These are phyloP conservation scores for Dolichotis patagonum DNA, from an alignment of 2,113 vertebrate species.

Conservation along the genomic window DNA sequence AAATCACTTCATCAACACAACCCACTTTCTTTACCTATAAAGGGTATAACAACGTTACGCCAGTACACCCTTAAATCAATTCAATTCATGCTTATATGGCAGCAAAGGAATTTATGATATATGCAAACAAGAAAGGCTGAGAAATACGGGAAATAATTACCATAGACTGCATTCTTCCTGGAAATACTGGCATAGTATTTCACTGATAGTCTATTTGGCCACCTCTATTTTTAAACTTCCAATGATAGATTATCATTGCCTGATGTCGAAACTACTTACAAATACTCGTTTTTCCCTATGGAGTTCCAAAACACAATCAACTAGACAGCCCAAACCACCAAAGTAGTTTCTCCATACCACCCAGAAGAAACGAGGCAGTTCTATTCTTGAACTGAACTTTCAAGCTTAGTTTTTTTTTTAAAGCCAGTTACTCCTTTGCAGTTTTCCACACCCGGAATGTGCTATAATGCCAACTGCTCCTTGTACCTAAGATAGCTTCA, in stretches of 20 bases:
- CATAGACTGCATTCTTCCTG: background rate
- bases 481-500: constrained; percentile 33
- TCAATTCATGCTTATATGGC: background rate
- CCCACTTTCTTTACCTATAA: background rate
- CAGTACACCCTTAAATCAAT: background rate
- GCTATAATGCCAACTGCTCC: background rate
- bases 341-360: constrained; percentile 53
- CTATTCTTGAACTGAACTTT: constrained; percentile 33
- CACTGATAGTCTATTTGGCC: background rate
- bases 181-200: constrained; percentile 19
- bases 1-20: background rate
- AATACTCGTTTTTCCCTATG: background rate
- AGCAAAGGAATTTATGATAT: background rate
- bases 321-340: constrained; percentile 49
- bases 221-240: constrained; percentile 22
- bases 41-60: background rate
- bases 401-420: constrained; percentile 35
- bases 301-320: constrained; percentile 46
- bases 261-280: constrained; percentile 51
- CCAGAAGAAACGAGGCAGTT: constrained; percentile 37
- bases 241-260: constrained; percentile 26
- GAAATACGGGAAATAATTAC: constrained; percentile 8
- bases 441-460: constrained; percentile 21
- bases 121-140: constrained; percentile 9
- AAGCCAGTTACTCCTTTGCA: constrained; percentile 18